phyloP scores from a whole-genome alignment of 2,113 vertebrate species.

The Callipepla californica region DNA sequence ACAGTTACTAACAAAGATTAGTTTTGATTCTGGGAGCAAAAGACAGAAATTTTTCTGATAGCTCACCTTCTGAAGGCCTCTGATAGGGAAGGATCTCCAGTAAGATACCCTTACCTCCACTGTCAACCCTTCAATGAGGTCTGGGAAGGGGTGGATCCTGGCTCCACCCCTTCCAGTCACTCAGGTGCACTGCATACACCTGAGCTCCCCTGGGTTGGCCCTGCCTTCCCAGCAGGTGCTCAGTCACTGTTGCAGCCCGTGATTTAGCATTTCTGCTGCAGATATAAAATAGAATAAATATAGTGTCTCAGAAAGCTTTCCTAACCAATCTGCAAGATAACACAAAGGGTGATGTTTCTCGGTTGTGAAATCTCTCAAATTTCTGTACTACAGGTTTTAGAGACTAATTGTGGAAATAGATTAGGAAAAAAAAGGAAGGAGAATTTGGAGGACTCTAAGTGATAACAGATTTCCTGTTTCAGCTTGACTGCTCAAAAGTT shows the following conservation, averaged over 20 bases:
- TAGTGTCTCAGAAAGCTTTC: not conserved
- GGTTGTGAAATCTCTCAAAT: not conserved
- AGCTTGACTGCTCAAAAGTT: not conserved
- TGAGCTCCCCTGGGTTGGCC: too few relatives aligned
- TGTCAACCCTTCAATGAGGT: too few relatives aligned
- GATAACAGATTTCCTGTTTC: conserved; percentile 20
- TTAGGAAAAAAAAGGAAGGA: conserved; percentile 1
- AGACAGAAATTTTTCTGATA: not conserved
- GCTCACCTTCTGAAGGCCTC: not conserved
- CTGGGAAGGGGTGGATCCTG: too few relatives aligned
- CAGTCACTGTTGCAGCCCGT: too few relatives aligned
- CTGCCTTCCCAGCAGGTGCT: too few relatives aligned
- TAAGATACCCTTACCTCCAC: too few relatives aligned
- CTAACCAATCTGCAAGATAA: not conserved
- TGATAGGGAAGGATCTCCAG: too few relatives aligned
- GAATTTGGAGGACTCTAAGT: not conserved
- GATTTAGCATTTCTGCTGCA: too few relatives aligned
- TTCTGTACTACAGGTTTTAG: not conserved
- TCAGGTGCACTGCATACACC: too few relatives aligned
- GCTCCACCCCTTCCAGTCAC: too few relatives aligned
- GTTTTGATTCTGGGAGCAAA: not conserved
- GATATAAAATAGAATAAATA: not conserved
- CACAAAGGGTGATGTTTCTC: not conserved
- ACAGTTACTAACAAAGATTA: not conserved
- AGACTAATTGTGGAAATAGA: not conserved